Evolutionary conservation across 2,888 invertebrate genomes (phyloP), one percentile per base, ranked within the genome.

Genomic region (Pasiphila rectangulata): DNA sequence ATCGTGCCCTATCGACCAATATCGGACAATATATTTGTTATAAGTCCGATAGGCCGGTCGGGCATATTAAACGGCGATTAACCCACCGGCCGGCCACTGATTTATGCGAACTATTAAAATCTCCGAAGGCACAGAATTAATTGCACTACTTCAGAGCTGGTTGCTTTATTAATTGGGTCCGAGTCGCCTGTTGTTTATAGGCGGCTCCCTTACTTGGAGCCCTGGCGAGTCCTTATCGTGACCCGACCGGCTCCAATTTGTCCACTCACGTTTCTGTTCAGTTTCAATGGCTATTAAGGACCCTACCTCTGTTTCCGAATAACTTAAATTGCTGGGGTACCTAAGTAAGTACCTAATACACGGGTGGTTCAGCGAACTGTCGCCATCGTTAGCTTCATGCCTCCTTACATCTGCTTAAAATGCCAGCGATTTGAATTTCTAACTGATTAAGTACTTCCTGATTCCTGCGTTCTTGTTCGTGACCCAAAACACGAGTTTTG

Each of bases 21-120:
- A 59, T 59, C 46, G 55, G 53, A 60, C 64, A 61, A 64, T 63
- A 66, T 70, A 71, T 67, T 57, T 53, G 57, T 54, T 38, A 38
- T 41, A 44, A 61, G 72, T 59, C 68, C 71, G 75, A 72, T 71
- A 70, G 75, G 71, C 72, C 72, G 72, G 75, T 55, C 77, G 78
- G 76, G 83, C 84, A 86, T 87, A 87, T 87, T 88, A 86, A 87
- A 86, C 82, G 82, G 46, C 83, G 83, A 86, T 87, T 87, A 86
- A 80, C 85, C 87, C 84, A 83, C 84, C 83, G 86, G 81, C 76
- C 74, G 69, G 66, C 64, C 67, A 67, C 82, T 87, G 87, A 87
- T 87, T 87, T 87, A 87, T 87, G 85, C 67, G 76, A 86, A 87
- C 87, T 87, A 88, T 88, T 88, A 88, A 88, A 88, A 86, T 85